Evolutionary conservation across 2,888 invertebrate species (phyloP), one percentile per base, ranked within the genome.

Genomic region (Diaprepes abbreviatus): DNA sequence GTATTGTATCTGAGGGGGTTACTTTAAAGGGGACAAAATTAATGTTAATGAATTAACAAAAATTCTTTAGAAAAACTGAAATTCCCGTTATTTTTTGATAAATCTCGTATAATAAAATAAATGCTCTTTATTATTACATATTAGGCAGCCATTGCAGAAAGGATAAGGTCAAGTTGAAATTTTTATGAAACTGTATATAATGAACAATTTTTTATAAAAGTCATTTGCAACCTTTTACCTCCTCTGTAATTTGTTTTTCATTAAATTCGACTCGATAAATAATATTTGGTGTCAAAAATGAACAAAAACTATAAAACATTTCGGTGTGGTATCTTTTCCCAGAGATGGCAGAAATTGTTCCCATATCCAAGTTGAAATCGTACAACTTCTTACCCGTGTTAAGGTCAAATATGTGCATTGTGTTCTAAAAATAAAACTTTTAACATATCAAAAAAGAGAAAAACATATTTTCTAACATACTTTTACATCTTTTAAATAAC

Each of bases 401-500:
- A 76, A 96, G 84, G 73, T 89, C 89, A 84, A 94, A 91, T 7
- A 98, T 86, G 86, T 95, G 93, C 54, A 98, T 87, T 2, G 92
- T 90, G 83, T 92, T 94, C 95, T 97, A 76, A 64, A 80, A 80
- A 71, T 55, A 28, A 19, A 16, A 10, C 9, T 7, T 14, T 45
- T 57, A 35, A 21, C 19, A 24, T 16, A 31, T 59, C 21, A 63
- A 40, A 58, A 21, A 67, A 38, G 31, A 35, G 40, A 36, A 50
- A 17, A 33, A 63, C 14, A 59, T 31, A 28, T 6, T n/a, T 4
- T 24, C 5, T 24, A 24, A 71, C 77, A 78, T 85, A 95, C 96
- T 89, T 97, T 97, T 6, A 98, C 98, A 87, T 98, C 96, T 80
- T 94, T 90, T 67, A 98, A 89, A 82, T 97, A 98, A 82, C 93